These are phyloP conservation scores for Apamea anceps DNA, from an alignment of 2,888 invertebrate species.

Conservation along the genomic window DNA sequence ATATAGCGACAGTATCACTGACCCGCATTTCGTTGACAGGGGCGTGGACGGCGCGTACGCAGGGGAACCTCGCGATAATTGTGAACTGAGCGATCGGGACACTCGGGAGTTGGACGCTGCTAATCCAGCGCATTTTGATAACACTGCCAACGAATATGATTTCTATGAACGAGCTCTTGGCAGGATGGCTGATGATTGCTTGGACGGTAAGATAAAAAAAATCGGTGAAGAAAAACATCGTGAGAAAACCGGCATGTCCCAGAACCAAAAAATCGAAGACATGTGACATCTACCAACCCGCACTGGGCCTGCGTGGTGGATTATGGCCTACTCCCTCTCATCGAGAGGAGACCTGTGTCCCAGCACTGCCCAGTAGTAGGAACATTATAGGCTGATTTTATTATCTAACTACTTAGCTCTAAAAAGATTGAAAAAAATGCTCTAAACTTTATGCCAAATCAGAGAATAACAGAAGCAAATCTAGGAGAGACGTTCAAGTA, in stretches of 20 bases:
- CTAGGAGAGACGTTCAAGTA: background rate
- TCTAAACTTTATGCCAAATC: background rate
- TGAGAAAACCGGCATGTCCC: too few relatives aligned
- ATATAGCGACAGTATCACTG: constrained; percentile 49
- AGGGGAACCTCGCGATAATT: constrained; percentile 94
- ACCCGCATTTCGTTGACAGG: constrained; percentile 77
- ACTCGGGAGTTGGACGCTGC: constrained; percentile 95
- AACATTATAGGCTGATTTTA: too few relatives aligned
- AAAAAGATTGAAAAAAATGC: background rate
- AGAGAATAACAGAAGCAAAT: background rate
- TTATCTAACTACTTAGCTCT: background rate
- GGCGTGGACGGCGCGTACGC: constrained; percentile 89
- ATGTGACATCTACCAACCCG: too few relatives aligned
- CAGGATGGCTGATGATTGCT: constrained; percentile 94
- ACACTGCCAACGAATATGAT: constrained; percentile 94
- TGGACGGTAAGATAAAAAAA: constrained; percentile 92
- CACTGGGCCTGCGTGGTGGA: too few relatives aligned
- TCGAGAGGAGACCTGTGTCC: too few relatives aligned
- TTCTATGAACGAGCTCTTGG: constrained; percentile 95
- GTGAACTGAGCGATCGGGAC: constrained; percentile 96
- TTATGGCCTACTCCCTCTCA: too few relatives aligned
- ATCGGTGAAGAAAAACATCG: too few relatives aligned
- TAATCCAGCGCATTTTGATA: constrained; percentile 96
- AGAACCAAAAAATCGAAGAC: too few relatives aligned
- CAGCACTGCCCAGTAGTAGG: too few relatives aligned